Base-by-base conservation (phyloP, 2,888 invertebrate genomes). In the Drymonia ruficornis region DNA sequence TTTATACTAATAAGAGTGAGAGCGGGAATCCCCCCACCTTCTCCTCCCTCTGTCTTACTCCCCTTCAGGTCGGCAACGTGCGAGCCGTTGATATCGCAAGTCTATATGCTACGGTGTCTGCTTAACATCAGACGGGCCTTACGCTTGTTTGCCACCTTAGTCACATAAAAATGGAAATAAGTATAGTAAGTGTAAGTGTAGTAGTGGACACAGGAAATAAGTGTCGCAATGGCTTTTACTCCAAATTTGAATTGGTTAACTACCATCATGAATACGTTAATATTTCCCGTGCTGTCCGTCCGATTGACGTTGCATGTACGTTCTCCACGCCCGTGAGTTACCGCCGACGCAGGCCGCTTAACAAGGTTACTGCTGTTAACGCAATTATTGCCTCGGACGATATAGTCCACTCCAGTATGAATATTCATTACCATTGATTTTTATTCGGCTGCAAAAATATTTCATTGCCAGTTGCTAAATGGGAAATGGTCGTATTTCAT, bases 381-480 rank as follows among this genome's bases (percentile, higher is more conserved):
- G 60, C 72, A 79, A 83, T 85, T 79, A 84, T 67, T 59, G 54
- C 47, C 56, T 53, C 55, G 63, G 59, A 58, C 67, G 51, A 65
- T 70, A 77, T 68, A 65, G 73, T 72, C 67, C 72, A 73, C 53
- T 59, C 55, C 49, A 38, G 34, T 67, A 78, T 85, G 76, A 79
- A 84, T 85, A 85, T 86, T 83, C 76, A 85, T 78, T 67, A 67
- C 15, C 56, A 50, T 63, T 74, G 72, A 78, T 78, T 77, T 76
- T 67, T 65, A 57, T 52, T 62, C 61, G 45, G n/a, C 12, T 7
- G 65, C 64, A 69, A 74, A 80, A 75, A 69, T 57, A 65, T 49
- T 60, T 68, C 53, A 59, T 53, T 61, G 59, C 42, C 50, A 16
- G 49, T 7, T 1, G 66, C 54, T 55, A 64, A 63, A 61, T 52